These are phyloP conservation scores for Bombus impatiens DNA, from an alignment of 1,140 invertebrate genomes.

Conservation along the genomic window DNA sequence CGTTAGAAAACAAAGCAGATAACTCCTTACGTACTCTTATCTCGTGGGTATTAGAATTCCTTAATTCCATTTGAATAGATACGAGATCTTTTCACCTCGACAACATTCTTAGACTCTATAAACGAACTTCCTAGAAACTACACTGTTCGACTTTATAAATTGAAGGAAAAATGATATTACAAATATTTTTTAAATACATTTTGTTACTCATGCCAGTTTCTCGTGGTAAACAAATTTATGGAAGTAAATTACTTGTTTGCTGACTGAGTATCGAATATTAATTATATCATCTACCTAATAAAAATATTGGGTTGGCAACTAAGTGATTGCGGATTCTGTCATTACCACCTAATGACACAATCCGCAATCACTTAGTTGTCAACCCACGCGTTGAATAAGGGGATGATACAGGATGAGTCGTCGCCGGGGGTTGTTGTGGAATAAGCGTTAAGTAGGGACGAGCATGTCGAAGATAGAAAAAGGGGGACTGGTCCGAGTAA, in stretches of 20 bases:
- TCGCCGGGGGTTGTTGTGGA: slow-evolving; percentile 71
- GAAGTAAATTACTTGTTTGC: background rate
- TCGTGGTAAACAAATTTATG: background rate
- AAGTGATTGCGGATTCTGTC: too few species aligned
- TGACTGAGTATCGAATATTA: too few species aligned
- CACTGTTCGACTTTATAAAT: background rate
- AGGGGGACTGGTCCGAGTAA: slow-evolving; percentile 49
- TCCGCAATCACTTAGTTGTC: too few species aligned
- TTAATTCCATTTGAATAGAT: background rate
- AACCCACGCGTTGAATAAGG: slow-evolving; percentile 70
- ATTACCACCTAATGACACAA: too few species aligned
- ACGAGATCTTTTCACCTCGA: background rate
- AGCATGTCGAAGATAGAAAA: slow-evolving; percentile 48
- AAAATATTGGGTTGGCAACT: background rate
- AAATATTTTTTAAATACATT: background rate
- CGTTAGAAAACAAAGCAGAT: background rate
- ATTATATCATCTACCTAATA: background rate
- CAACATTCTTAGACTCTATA: too few species aligned
- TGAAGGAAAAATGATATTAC: background rate
- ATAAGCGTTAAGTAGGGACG: slow-evolving; percentile 79
- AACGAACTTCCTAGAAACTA: background rate
- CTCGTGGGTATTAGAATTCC: background rate
- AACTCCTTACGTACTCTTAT: background rate
- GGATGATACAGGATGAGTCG: slow-evolving; percentile 78
- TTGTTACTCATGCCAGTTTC: too few species aligned